phyloP scores from a whole-genome alignment of 2,113 vertebrate species.

The Sula dactylatra region DNA sequence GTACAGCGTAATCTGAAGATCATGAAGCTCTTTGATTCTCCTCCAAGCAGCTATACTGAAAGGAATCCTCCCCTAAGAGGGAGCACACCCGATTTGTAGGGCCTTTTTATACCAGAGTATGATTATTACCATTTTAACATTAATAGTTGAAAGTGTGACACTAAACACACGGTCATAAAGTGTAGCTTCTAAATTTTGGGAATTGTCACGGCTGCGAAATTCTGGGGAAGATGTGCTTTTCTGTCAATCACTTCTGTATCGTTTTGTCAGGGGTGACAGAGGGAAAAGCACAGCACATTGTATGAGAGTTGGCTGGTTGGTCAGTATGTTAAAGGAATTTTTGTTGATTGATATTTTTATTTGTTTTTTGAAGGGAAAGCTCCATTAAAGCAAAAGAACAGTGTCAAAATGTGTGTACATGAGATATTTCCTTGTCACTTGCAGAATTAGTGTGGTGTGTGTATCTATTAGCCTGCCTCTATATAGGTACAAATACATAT shows the following conservation, averaged over 20 bases:
- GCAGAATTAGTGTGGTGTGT: not conserved
- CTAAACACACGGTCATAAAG: rapidly evolving
- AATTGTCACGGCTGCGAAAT: not conserved
- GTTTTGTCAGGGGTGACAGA: not conserved
- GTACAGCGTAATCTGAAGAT: not conserved
- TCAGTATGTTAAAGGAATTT: not conserved
- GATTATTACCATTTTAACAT: not conserved
- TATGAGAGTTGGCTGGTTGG: not conserved
- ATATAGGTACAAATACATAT: not conserved
- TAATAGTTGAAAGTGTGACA: not conserved
- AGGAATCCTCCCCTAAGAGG: not conserved
- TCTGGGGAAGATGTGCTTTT: not conserved
- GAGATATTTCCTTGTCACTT: not conserved
- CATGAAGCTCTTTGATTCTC: not conserved
- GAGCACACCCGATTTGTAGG: no score
- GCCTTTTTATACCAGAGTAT: not conserved
- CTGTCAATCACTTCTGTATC: not conserved
- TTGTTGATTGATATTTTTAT: not conserved
- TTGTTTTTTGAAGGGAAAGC: not conserved
- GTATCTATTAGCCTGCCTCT: not conserved
- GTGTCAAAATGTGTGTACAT: not conserved
- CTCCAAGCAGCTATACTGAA: not conserved
- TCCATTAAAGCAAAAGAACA: not conserved
- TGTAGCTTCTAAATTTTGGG: not conserved
- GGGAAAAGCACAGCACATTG: not conserved